phyloP scores from a whole-genome alignment of 2,113 vertebrate species.

The Podarcis raffonei region DNA sequence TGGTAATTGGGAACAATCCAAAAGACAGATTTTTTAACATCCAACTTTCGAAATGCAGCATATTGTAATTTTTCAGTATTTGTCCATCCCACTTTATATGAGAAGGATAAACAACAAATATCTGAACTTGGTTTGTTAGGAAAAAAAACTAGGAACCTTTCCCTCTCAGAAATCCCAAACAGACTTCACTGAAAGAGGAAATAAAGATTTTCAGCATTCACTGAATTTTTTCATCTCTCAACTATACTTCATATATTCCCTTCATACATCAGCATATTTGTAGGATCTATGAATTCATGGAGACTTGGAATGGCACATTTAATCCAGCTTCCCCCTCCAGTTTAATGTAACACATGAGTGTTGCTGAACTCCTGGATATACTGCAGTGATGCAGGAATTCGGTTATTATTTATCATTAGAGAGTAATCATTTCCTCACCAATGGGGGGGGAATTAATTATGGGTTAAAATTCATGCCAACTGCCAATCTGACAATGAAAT shows the following conservation, averaged over 20 bases:
- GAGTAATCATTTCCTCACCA: background rate
- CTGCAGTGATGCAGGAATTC: background rate
- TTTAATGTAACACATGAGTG: background rate
- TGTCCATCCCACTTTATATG: background rate
- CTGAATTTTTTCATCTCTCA: background rate
- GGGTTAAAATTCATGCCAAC: background rate
- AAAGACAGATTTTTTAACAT: too few species aligned
- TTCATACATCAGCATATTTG: background rate
- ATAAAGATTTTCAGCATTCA: background rate
- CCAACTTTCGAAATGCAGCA: background rate
- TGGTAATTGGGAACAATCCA: too few species aligned
- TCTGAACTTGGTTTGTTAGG: background rate
- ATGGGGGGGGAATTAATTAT: background rate
- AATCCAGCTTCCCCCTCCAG: background rate
- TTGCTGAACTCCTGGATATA: background rate
- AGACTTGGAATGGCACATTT: background rate
- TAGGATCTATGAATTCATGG: background rate
- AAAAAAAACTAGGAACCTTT: background rate
- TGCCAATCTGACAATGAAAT: slow-evolving; percentile 14
- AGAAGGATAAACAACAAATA: background rate
- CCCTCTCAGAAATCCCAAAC: background rate
- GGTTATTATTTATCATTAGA: background rate
- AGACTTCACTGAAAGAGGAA: background rate
- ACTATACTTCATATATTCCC: background rate
- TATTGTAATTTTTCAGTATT: background rate